A percentile compares a stretch with the other conserved stretches of the same genome.
phyloP scores from a whole-genome alignment of 2,113 vertebrate genomes.

The Toxotes jaculatrix region DNA sequence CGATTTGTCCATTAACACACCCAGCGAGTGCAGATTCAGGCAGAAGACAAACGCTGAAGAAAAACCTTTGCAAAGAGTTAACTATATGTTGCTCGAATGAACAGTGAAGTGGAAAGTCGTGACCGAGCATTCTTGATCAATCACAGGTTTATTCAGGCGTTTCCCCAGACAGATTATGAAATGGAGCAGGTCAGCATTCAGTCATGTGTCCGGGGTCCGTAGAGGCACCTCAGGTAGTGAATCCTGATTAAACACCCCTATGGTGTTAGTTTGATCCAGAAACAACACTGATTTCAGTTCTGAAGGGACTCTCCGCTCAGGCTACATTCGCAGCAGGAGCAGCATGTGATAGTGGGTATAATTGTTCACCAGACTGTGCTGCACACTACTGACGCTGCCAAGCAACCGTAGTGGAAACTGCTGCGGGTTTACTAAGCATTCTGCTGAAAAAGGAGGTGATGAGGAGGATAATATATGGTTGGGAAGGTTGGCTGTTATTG shows the following conservation, averaged over 20 bases:
- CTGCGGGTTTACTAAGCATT: conserved; percentile 26
- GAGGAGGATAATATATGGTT: background rate
- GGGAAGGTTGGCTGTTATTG: background rate
- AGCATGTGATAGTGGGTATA: conserved; percentile 69
- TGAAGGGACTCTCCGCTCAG: conserved; percentile 28
- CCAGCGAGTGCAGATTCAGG: conserved; percentile 34
- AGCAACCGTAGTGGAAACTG: conserved; percentile 41
- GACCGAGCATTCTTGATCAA: background rate
- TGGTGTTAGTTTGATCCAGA: conserved; percentile 20
- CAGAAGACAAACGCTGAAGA: conserved; percentile 25
- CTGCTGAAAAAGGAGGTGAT: conserved; percentile 6
- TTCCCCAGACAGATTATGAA: conserved; percentile 43
- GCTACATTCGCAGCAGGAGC: conserved; percentile 50
- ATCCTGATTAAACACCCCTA: conserved; percentile 1
- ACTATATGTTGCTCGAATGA: background rate
- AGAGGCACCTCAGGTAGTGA: background rate
- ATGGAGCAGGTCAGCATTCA: conserved; percentile 37
- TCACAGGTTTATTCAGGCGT: conserved; percentile 36
- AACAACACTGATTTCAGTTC: conserved; percentile 9
- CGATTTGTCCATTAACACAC: conserved; percentile 52
- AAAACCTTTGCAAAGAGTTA: background rate
- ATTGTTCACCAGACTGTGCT: conserved; percentile 79
- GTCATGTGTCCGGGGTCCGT: conserved; percentile 20
- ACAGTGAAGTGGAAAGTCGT: background rate
- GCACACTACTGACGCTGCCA: conserved; percentile 36